Base-by-base conservation (phyloP, 2,797 vertebrate genomes). In the Propithecus perrieri region DNA sequence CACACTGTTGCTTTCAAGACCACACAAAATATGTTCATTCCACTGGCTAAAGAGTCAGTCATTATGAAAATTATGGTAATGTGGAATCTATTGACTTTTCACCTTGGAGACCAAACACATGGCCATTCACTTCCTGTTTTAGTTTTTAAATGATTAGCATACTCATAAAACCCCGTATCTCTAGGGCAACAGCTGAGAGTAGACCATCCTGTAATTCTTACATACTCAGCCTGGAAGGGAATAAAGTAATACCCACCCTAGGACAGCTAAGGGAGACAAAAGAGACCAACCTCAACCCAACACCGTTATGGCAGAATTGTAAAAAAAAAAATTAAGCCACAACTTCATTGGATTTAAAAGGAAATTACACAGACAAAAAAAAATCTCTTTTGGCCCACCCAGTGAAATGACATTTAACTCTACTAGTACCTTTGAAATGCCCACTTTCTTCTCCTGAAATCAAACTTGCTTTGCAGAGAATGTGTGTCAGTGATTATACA, bases 21-120 rank as follows among this genome's bases (percentile, higher is more conserved):
- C 35, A 17, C 13, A 13, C 12, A 57, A 87, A 72, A 76, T 65
- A 71, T 22, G n/a, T 55, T 11, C 86, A 83, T 33, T 41, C 10
- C 43, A 55, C 55, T 46, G 30, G 28, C 5, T 83, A 83, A 71
- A n/a, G 74, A 41, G 24, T 79, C 14, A 74, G 13, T 69, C 28
- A 84, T 91, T 94, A 63, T 85, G 74, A 85, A 95, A 96, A 96
- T 22, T 71, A 76, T 4, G 69, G n/a, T 55, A 61, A 92, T 20
- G 22, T 71, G 7, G 43, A 87, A 35, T 71, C 61, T 53, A 12
- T 83, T 79, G 26, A 75, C 28, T 78, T 84, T 89, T 95, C 53
- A 79, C 43, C 30, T 85, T 72, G 75, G 67, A 88, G 2, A 69
- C 61, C 8, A 94, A 88, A 88, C 38, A 79, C 15, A 76, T 85